Conservation (phyloP, 64 coral and sea anemone species). For the Montipora sp. region DNA sequence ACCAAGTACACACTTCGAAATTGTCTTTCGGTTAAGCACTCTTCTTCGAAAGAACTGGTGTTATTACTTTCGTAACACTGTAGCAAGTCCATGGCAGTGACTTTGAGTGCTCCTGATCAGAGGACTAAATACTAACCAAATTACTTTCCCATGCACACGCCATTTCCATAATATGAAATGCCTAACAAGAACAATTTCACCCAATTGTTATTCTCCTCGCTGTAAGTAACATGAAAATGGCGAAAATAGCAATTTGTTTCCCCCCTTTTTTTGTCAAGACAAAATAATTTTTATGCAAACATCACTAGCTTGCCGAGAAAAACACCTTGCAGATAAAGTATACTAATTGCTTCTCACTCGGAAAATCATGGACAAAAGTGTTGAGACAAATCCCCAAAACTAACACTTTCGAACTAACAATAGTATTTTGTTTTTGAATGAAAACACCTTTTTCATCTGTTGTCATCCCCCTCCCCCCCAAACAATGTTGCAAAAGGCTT, state of each 20-base stretch:
- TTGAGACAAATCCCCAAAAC: no score
- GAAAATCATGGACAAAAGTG: no score
- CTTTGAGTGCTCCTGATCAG: conserved; percentile 26
- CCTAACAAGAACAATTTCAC: not conserved
- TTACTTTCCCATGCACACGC: not conserved
- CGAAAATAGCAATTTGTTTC: not conserved
- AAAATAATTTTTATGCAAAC: no score
- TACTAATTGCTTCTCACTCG: no score
- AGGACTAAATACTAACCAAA: conserved; percentile 14
- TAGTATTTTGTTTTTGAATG: no score
- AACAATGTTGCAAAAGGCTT: no score
- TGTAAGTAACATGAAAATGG: not conserved
- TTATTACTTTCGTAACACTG: conserved; percentile 22
- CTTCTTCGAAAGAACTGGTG: conserved; percentile 16
- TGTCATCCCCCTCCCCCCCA: no score
- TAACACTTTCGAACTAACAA: no score
- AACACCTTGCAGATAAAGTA: no score
- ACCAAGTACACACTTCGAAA: conserved; percentile 66
- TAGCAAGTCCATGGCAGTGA: conserved; percentile 19
- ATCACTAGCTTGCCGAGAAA: no score
- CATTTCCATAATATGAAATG: not conserved
- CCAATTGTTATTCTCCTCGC: not conserved
- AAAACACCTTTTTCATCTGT: no score
- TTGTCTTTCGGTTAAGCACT: not conserved
- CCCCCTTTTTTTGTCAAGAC: no score